These are phyloP conservation scores for Rhizomys pruinosus DNA, from an alignment of 2,113 vertebrate genomes.

Conservation along the genomic window DNA sequence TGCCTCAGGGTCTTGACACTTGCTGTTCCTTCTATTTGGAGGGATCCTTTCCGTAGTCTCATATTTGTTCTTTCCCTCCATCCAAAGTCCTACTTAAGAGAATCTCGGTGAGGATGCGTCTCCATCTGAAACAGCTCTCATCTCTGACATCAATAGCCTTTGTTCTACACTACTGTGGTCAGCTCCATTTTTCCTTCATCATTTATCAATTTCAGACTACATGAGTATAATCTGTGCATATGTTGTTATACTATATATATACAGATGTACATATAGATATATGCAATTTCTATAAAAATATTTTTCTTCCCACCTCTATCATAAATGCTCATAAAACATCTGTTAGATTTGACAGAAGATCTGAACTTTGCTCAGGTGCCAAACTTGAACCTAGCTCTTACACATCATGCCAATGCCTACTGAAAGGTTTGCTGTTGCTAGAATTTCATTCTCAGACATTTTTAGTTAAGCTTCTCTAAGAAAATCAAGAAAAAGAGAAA, in stretches of 20 bases:
- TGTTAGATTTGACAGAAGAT: neutral
- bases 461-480: neutral
- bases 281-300: neutral
- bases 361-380: neutral
- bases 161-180: neutral
- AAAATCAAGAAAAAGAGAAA: neutral
- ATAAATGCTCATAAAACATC: neutral
- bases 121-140: neutral
- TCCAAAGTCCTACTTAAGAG: neutral
- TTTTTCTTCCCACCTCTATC: neutral
- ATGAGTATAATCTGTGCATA: fast-evolving
- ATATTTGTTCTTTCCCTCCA: neutral
- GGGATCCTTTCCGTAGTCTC: neutral
- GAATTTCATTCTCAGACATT: neutral
- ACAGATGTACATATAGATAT: neutral
- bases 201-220: neutral
- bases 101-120: neutral
- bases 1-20: neutral
- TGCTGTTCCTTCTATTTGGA: neutral
- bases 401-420: neutral
- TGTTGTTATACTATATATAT: neutral
- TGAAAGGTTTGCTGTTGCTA: neutral
- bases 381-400: neutral
- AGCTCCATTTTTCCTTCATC: neutral
- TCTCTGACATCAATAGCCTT: neutral